Evolutionary conservation across 2,113 vertebrate species (phyloP), one percentile per base, ranked within the genome.

Genomic region (Regulus satrapa): DNA sequence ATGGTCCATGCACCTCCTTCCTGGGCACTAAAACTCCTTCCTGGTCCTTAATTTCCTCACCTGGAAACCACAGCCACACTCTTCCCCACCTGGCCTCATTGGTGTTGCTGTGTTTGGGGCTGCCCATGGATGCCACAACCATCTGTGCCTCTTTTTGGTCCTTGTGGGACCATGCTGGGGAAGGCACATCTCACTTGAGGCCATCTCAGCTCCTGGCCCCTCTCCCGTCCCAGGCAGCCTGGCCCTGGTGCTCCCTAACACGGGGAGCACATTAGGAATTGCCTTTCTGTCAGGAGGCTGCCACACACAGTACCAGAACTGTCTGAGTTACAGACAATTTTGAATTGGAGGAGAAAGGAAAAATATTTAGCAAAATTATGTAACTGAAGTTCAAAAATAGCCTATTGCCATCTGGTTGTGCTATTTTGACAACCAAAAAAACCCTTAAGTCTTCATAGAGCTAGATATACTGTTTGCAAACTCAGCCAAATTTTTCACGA

Each of bases 351-450:
- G 56, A 45, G 56, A 49, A 85, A 88, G 84, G 86, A 92, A 89
- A 95, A 95, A 96, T 93, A 94, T 94, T 95, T 93, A 86, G 91
- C 61, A 89, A 96, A 96, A 88, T 93, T 97, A 96, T 81, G 68
- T 92, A 95, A 96, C 89, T 8, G 3, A 92, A 74, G 34, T 81
- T 88, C 48, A 94, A 86, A 97, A 94, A 95, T 95, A 97, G 93
- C 69, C 75, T 59, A n/a, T 92, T 81, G 78, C 95, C 94, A 97
- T 95, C 94, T 96, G 96, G 80, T 61, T 88, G 79, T 88, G 87
- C 93, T 97, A 93, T 97, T 97, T 90, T 88, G 82, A 93, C 78
- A 43, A 95, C 90, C 61, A 86, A 92, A 95, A 94, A 94, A 84
- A 5, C 41, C 51, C 85, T 77, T 10, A 71, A 88, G 59, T 83